A percentile compares a stretch with the other conserved stretches of the same genome.
Conservation (phyloP, 1,140 invertebrate genomes). For the Himalopsyche phryganea region DNA sequence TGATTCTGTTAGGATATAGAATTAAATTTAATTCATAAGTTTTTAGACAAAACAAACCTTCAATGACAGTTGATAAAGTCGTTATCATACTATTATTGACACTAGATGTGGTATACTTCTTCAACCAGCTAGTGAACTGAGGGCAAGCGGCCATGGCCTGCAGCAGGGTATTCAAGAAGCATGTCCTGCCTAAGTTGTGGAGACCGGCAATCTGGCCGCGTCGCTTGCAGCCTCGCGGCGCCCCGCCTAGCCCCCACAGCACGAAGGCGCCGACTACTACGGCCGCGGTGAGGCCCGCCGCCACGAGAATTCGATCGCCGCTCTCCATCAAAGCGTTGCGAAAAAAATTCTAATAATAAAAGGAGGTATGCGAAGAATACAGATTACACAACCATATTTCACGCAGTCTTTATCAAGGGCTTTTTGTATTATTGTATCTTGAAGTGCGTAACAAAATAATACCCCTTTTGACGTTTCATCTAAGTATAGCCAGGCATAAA, state of each 20-base stretch:
- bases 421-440: not conserved
- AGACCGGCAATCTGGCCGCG: constrained; percentile 73
- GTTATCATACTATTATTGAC: constrained; percentile 60
- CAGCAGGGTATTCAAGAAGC: constrained; percentile 81
- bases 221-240: constrained; percentile 53
- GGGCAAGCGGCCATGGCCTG: constrained; percentile 81
- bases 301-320: constrained; percentile 62
- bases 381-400: too few species aligned
- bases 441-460: not conserved
- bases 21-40: too few species aligned
- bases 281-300: constrained; percentile 70
- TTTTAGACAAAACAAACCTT: constrained; percentile 44
- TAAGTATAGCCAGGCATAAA: not conserved
- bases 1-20: too few species aligned
- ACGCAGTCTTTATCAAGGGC: not conserved
- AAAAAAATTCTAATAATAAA: too few species aligned
- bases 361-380: too few species aligned
- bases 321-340: constrained; percentile 55
- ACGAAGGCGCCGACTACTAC: constrained; percentile 74
- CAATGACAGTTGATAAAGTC: constrained; percentile 61
- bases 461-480: not conserved
- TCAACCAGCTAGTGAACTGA: constrained; percentile 77
- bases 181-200: constrained; percentile 81
- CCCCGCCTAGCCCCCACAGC: constrained; percentile 69
- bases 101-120: constrained; percentile 55